These are phyloP conservation scores for Typhlichthys eigenmanni DNA, from an alignment of 2,797 vertebrate genomes.

Conservation along the genomic window DNA sequence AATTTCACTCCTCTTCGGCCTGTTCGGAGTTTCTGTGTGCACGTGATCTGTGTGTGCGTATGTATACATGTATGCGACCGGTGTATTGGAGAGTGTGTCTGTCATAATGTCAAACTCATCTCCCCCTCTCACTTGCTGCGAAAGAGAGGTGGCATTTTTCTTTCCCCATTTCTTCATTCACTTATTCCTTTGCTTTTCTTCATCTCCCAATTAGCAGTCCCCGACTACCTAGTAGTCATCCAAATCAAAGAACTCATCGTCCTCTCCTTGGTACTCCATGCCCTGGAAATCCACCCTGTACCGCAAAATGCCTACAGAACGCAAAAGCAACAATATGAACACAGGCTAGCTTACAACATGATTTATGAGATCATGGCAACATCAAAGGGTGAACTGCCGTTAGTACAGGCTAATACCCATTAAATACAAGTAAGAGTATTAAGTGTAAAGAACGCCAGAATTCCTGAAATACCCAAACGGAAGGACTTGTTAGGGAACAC, in stretches of 20 bases:
- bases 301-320: conserved; percentile 91
- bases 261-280: conserved; percentile 99
- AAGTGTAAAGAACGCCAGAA: conserved; percentile 8
- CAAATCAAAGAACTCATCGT: conserved; percentile 99
- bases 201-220: conserved; percentile 73
- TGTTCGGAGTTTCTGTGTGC: conserved; percentile 62
- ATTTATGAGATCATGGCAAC: conserved; percentile 10
- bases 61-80: conserved; percentile 72
- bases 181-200: conserved; percentile 79
- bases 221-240: conserved; percentile 99
- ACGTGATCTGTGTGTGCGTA: conserved; percentile 71
- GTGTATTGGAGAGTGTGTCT: conserved; percentile 75
- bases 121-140: conserved; percentile 79
- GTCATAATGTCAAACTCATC: conserved; percentile 74
- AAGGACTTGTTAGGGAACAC: background rate
- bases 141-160: conserved; percentile 79
- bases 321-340: conserved; percentile 18
- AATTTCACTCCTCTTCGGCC: conserved; percentile 77
- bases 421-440: conserved; percentile 5
- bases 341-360: conserved; percentile 11
- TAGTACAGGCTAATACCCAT: conserved; percentile 16
- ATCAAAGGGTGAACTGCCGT: conserved; percentile 26
- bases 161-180: conserved; percentile 78
- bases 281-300: conserved; percentile 99
- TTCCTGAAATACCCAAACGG: conserved; percentile 12